These are phyloP conservation scores for Brachyptera risi DNA, from an alignment of 2,888 invertebrate genomes.

Conservation along the genomic window DNA sequence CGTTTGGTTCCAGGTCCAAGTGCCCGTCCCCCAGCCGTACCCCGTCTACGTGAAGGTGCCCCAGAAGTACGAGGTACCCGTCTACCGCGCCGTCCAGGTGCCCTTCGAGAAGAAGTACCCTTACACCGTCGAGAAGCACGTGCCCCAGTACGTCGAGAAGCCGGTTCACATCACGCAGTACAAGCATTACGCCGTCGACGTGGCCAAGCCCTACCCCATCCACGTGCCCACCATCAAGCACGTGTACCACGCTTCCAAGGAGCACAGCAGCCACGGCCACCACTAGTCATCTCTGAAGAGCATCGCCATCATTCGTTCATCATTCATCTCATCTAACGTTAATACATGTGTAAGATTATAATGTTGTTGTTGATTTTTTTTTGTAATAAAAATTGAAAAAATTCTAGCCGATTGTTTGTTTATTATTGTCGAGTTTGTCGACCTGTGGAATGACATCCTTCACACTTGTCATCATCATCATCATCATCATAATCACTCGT, in stretches of 20 bases:
- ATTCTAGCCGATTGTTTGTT: too few species aligned
- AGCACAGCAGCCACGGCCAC: not conserved
- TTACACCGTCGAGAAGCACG: constrained; percentile 31
- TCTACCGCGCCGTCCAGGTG: constrained; percentile 32
- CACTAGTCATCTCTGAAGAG: not conserved
- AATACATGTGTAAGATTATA: constrained; percentile 10
- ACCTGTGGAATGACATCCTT: too few species aligned
- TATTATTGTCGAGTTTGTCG: too few species aligned
- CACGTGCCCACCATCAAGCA: constrained; percentile 32
- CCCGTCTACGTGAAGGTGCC: constrained; percentile 30
- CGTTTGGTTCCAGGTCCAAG: too few species aligned
- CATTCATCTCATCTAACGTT: not conserved
- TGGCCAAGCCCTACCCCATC: constrained; percentile 32
- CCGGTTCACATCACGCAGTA: constrained; percentile 32
- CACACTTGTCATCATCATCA: too few species aligned
- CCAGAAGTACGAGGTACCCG: constrained; percentile 30
- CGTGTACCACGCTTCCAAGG: constrained; percentile 28
- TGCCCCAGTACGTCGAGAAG: constrained; percentile 32
- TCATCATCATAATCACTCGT: too few species aligned
- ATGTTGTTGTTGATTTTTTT: not conserved
- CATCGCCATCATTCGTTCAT: not conserved
- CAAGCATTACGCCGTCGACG: constrained; percentile 30
- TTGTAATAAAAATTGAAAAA: constrained; percentile 6
- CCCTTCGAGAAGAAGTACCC: constrained; percentile 33
- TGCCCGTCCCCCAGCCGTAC: constrained; percentile 30